A percentile compares a stretch with the other conserved stretches of the same genome.
phyloP scores from a whole-genome alignment of 2,113 vertebrate genomes.

The Pteronura brasiliensis region DNA sequence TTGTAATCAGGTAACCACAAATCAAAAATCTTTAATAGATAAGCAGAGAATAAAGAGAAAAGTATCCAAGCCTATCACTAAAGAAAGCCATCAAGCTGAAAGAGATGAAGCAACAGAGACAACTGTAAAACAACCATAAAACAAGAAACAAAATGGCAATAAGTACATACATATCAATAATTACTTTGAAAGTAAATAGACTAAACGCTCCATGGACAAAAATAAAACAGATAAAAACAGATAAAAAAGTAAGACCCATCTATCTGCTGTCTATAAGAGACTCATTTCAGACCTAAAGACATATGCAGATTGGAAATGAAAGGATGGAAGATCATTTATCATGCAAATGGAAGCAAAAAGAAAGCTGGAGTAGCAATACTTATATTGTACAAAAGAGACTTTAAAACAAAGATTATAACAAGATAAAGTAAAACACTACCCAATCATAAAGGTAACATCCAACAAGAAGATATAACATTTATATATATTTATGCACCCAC shows the following conservation, averaged over 20 bases:
- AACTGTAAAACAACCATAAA: background rate
- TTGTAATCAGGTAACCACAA: background rate
- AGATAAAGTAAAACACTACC: background rate
- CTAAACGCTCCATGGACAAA: background rate
- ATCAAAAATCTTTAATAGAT: background rate
- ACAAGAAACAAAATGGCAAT: background rate
- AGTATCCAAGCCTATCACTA: background rate
- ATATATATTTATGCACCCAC: background rate
- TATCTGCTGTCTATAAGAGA: background rate
- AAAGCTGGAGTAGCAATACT: background rate
- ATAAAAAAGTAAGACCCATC: background rate
- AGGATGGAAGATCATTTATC: background rate
- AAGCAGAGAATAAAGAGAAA: background rate
- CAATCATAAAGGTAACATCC: background rate
- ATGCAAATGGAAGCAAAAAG: background rate
- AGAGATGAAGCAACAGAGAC: background rate
- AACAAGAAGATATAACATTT: background rate
- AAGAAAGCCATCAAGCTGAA: background rate
- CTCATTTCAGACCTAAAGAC: background rate
- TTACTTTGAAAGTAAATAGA: background rate
- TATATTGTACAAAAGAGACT: background rate
- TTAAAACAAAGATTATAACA: background rate
- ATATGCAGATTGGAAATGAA: background rate
- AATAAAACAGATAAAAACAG: background rate
- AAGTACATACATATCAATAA: background rate